Conservation (phyloP, 2,113 vertebrate genomes). For the Erythrocercus mccallii region DNA sequence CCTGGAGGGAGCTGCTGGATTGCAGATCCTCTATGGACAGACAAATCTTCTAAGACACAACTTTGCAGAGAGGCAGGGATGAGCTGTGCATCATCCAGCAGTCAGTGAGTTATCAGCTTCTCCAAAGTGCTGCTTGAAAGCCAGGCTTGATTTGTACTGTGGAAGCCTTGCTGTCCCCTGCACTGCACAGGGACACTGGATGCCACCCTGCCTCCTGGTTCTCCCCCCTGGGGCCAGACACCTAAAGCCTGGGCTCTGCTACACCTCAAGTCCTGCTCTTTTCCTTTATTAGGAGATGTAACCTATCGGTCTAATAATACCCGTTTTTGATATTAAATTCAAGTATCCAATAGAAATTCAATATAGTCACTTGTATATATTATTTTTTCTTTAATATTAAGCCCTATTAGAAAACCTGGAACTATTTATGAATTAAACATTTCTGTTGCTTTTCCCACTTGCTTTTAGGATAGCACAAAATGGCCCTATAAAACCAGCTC, state of each 20-base stretch:
- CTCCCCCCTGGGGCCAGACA: neutral
- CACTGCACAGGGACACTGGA: neutral
- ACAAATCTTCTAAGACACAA: neutral
- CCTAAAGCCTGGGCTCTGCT: neutral
- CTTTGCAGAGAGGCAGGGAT: neutral
- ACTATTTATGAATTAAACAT: neutral
- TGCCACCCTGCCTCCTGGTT: neutral
- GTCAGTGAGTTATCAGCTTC: neutral
- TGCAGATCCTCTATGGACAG: neutral
- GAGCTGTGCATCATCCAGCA: neutral
- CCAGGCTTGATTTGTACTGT: neutral
- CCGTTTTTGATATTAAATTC: neutral
- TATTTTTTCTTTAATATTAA: neutral
- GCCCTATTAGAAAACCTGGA: neutral
- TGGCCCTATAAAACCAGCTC: neutral
- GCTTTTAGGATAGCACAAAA: neutral
- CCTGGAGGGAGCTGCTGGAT: neutral
- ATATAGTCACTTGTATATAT: neutral
- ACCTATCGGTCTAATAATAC: neutral
- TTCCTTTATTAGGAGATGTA: neutral
- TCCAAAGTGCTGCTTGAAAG: neutral
- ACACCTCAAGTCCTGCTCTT: neutral
- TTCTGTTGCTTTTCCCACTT: neutral
- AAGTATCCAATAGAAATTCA: neutral
- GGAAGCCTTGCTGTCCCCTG: neutral